These are phyloP conservation scores for Falcaria lacertinaria DNA, from an alignment of 2,888 invertebrate genomes.

Conservation along the genomic window DNA sequence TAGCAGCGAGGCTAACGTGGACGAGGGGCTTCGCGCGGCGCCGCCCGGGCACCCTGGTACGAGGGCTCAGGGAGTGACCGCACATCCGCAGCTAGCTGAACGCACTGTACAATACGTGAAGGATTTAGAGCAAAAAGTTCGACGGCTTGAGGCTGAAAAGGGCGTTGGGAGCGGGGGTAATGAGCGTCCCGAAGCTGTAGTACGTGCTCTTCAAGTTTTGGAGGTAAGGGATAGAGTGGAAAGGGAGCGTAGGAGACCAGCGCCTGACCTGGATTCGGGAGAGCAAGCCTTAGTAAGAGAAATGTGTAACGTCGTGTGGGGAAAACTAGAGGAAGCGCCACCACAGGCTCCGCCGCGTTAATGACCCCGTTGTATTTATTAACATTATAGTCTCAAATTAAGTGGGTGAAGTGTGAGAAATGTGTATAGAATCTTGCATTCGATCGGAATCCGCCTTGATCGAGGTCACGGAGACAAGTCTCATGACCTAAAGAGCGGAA, in stretches of 20 bases:
- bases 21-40: slow-evolving; percentile 81
- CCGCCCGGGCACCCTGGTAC: slow-evolving; percentile 18
- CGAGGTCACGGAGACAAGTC: slow-evolving; percentile 61
- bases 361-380: too few relatives aligned
- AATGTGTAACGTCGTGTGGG: slow-evolving; percentile 98
- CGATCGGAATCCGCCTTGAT: slow-evolving; percentile 64
- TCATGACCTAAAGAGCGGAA: slow-evolving; percentile 64
- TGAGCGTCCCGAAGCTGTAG: slow-evolving; percentile 93
- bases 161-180: slow-evolving; percentile 84
- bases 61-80: slow-evolving; percentile 33
- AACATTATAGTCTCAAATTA: slow-evolving; percentile 23
- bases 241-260: slow-evolving; percentile 80
- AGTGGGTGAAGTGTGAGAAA: slow-evolving; percentile 38
- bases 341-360: slow-evolving; percentile 75
- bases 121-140: slow-evolving; percentile 92
- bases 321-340: slow-evolving; percentile 92
- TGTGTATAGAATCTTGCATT: slow-evolving; percentile 38
- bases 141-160: slow-evolving; percentile 90
- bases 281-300: slow-evolving; percentile 96
- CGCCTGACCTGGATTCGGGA: slow-evolving; percentile 88
- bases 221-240: slow-evolving; percentile 94
- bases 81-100: slow-evolving; percentile 83
- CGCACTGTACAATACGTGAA: slow-evolving; percentile 95
- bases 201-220: slow-evolving; percentile 94
- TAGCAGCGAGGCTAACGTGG: slow-evolving; percentile 95